Conservation (phyloP, 2,888 invertebrate genomes). For the Sclerodermus sp. region DNA sequence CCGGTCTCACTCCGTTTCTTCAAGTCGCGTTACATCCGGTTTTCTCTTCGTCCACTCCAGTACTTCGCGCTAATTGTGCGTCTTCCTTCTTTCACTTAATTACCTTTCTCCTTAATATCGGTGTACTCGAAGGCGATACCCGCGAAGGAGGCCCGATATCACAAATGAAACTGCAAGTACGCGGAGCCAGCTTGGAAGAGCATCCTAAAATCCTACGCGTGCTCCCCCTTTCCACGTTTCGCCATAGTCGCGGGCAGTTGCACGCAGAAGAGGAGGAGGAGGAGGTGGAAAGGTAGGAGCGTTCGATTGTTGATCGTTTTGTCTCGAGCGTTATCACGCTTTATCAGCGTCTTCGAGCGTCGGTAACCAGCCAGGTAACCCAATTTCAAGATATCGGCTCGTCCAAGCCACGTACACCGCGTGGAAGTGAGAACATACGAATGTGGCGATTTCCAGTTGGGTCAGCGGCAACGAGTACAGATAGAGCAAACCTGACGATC, state of each 20-base stretch:
- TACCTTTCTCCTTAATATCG: constrained; percentile 9
- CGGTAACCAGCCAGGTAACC: constrained; percentile 21
- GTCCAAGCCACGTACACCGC: constrained; percentile 1
- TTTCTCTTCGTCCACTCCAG: constrained; percentile 21
- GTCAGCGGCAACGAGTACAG: no score
- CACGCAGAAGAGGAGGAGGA: no score
- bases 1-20: constrained; percentile 32
- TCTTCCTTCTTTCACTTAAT: constrained; percentile 18
- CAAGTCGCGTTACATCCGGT: constrained; percentile 29
- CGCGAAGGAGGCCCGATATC: not conserved
- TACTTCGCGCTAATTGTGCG: constrained; percentile 16
- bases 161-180: no score
- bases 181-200: no score
- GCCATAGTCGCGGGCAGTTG: no score
- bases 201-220: no score
- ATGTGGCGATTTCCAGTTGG: no score
- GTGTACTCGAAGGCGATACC: not conserved
- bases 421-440: not conserved
- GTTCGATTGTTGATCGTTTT: constrained; percentile 14
- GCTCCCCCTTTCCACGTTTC: no score
- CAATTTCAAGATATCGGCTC: constrained; percentile 28
- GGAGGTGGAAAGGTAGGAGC: no score
- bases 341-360: constrained; percentile 25
- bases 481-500: no score
- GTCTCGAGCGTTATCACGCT: constrained; percentile 22